Evolutionary conservation across 2,797 vertebrate genomes (phyloP), one percentile per base, ranked within the genome.

Genomic region (Epinephelus awoara): DNA sequence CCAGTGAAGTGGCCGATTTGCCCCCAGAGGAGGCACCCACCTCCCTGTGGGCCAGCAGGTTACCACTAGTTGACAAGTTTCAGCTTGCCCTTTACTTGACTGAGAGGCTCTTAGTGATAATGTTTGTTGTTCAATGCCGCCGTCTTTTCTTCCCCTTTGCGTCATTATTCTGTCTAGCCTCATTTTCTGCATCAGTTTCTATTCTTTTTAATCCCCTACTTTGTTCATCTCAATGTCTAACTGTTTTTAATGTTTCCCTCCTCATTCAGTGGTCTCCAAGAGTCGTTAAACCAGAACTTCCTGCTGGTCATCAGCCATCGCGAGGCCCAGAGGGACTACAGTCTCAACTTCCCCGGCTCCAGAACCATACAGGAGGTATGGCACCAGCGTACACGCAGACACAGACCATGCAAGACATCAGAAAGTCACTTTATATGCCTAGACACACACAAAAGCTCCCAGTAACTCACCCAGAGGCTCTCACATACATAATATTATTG

Each of bases 281-380:
- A 99, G 92, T 97, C 97, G 85, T 96, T 98, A 97, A 99, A 97
- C 96, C 97, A 99, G 94, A 99, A 96, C 96, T 99, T 97, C 96
- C 96, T 98, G 95, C 96, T 99, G 95, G 96, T 99, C 73, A 96
- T 99, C 96, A 98, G 96, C 94, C 98, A 99, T 94, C 96, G 96
- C 80, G 98, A 99, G 94, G 97, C 97, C 92, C 97, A 99, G 97
- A 97, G 96, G 95, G 98, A 99, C 92, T 99, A 99, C 96, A 99
- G 89, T 95, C 97, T 99, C 94, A 98, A 99, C 96, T 99, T 99
- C 95, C 98, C 98, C 65, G 97, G 97, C 94, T 97, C 96, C 96
- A 98, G 97, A 96, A 99, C 98, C 88, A 97, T 99, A 93, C 98
- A 99, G 93, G 98, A 99, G 97, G 98, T 99, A 96, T 92, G 96